These are phyloP conservation scores for Chlamydotis undulata DNA, from an alignment of 2,113 vertebrate genomes.

Conservation along the genomic window DNA sequence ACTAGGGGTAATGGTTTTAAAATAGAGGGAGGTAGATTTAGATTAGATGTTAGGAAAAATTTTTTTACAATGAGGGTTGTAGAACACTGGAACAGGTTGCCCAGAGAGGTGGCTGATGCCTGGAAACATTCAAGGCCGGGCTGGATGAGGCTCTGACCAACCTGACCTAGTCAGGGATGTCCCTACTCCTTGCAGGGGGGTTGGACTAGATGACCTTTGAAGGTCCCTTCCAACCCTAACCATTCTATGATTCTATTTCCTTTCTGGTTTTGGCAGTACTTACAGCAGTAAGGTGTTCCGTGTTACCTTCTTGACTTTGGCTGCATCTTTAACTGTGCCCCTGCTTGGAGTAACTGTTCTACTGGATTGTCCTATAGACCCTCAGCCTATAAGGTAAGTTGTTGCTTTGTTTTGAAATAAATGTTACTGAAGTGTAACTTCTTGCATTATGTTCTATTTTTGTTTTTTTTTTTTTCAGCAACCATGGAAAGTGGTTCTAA, in stretches of 20 bases:
- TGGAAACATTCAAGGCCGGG: too few relatives aligned
- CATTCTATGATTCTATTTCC: neutral
- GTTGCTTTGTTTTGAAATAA: neutral
- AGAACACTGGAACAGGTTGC: too few relatives aligned
- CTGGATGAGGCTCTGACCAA: too few relatives aligned
- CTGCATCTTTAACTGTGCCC: conserved; percentile 79
- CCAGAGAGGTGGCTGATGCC: too few relatives aligned
- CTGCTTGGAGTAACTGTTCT: conserved; percentile 84
- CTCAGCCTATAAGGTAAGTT: conserved; percentile 87
- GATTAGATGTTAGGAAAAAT: too few relatives aligned
- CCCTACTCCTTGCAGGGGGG: too few relatives aligned
- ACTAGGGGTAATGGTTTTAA: too few relatives aligned
- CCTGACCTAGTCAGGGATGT: too few relatives aligned
- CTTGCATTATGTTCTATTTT: neutral
- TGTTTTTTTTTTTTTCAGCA: neutral
- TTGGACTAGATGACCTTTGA: too few relatives aligned
- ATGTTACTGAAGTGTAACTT: neutral
- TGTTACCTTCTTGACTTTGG: conserved; percentile 86
- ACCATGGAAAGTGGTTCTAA: neutral
- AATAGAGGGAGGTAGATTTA: too few relatives aligned
- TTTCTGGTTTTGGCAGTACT: conserved; percentile 74
- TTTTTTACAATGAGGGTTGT: too few relatives aligned
- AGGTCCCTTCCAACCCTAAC: too few relatives aligned
- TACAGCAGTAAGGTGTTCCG: conserved; percentile 93
- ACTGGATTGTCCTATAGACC: conserved; percentile 91